These are phyloP conservation scores for Bucorvus abyssinicus DNA, from an alignment of 2,797 vertebrate genomes.

Conservation along the genomic window DNA sequence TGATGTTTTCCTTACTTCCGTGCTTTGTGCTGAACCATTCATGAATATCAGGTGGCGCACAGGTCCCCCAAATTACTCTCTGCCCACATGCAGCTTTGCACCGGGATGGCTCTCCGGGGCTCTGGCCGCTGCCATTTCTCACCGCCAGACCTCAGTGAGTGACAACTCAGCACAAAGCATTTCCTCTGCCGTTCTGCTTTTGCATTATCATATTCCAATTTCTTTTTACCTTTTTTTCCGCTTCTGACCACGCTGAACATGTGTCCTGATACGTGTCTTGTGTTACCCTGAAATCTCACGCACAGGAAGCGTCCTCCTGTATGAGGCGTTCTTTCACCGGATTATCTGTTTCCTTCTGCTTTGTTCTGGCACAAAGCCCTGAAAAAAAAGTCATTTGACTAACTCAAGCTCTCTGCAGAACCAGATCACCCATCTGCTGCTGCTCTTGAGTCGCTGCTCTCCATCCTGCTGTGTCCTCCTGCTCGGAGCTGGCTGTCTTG, in stretches of 20 bases:
- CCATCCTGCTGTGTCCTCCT: neutral
- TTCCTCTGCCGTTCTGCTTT: neutral
- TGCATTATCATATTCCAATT: neutral
- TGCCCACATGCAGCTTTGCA: rapidly evolving
- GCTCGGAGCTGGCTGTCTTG: neutral
- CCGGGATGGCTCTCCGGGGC: neutral
- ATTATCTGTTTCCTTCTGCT: constrained; percentile 43
- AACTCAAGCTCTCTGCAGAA: neutral
- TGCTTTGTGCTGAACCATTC: neutral
- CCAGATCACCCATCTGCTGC: neutral
- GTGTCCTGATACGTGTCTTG: neutral
- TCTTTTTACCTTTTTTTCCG: neutral
- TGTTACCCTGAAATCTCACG: neutral
- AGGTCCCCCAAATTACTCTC: neutral
- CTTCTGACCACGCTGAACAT: neutral
- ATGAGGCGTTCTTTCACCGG: neutral
- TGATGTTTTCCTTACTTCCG: neutral
- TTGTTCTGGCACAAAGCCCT: neutral
- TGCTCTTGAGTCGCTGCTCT: neutral
- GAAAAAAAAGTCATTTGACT: constrained; percentile 36
- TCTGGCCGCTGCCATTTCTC: neutral
- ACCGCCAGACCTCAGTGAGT: neutral
- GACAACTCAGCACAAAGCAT: neutral
- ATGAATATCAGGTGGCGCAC: neutral
- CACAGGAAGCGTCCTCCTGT: constrained; percentile 41